Base-by-base conservation (phyloP, 2,113 vertebrate species). In the Chionomys nivalis region DNA sequence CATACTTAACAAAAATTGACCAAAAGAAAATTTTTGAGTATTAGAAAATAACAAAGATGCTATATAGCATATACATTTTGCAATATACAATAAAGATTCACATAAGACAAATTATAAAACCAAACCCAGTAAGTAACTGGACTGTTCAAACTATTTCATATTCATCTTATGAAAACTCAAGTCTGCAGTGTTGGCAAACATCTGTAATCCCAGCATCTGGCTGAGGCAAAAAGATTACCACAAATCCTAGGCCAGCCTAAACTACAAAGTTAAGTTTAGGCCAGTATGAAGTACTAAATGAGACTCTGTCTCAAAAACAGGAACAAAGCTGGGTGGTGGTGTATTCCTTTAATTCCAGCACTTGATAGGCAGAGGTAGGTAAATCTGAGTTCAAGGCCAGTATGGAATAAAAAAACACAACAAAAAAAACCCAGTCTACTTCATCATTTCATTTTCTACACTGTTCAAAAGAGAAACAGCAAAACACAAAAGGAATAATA, bases 21-120 rank as follows among this genome's bases (percentile, higher is more conserved):
- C n/a, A 11, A 89, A 93, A 88, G 52, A 86, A 95, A 94, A 66
- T 24, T 26, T 33, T 94, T 92, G 44, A 89, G 94, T 92, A 96
- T 93, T 96, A 31, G 68, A 94, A 75, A 86, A n/a, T 75, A 93
- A 73, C 65, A 88, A 88, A 96, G 31, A 86, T 49, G 65, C 36
- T 33, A 2, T 55, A 49, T 66, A 72, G 61, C 31, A 94, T 36
- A 92, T 1, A 78, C 1, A 87, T 73, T 10, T 13, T 89, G 47
- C 47, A 94, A 77, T 66, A 86, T 76, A 86, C 65, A 95, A 87
- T 49, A 87, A 76, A 90, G 19, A 90, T 86, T 95, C 61, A 95
- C 95, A 82, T 93, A 88, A 91, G 94, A 91, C 86, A 94, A 94
- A 87, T 86, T 81, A 93, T 90, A 95, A 97, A 96, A 82, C 61